A percentile compares a stretch with the other conserved stretches of the same genome.
Conservation (phyloP, 1,140 invertebrate species). For the Drosophila willistoni region DNA sequence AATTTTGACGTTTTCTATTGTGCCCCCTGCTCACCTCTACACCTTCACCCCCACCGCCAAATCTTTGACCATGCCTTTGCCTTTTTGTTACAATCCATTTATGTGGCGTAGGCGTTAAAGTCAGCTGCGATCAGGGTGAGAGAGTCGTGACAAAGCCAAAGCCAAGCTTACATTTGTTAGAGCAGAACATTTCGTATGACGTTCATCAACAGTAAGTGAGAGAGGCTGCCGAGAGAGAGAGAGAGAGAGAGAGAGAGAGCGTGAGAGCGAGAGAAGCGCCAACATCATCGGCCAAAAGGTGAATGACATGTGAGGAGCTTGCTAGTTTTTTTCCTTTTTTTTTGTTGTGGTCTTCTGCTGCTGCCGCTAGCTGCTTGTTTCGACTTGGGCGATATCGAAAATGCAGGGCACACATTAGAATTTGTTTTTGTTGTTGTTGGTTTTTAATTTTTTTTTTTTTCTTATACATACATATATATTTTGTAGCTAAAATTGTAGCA, state of each 20-base stretch:
- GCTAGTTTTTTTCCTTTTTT: slow-evolving; percentile 6
- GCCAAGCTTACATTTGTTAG: slow-evolving; percentile 25
- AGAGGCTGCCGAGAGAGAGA: slow-evolving; percentile 12
- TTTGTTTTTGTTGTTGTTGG: background rate
- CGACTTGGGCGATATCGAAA: slow-evolving; percentile 51
- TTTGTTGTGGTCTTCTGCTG: background rate
- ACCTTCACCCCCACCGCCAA: slow-evolving; percentile 4
- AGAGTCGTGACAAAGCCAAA: slow-evolving; percentile 26
- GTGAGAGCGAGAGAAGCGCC: slow-evolving; percentile 18
- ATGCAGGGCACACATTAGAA: slow-evolving; percentile 58
- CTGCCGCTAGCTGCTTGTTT: slow-evolving; percentile 26
- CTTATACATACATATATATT: slow-evolving; percentile 13
- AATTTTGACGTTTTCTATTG: slow-evolving; percentile 73
- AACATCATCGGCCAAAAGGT: slow-evolving; percentile 57
- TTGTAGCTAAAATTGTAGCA: slow-evolving; percentile 42
- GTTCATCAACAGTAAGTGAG: background rate
- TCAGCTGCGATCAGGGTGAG: slow-evolving; percentile 39
- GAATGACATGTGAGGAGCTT: slow-evolving; percentile 55
- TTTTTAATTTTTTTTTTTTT: slow-evolving; percentile 2
- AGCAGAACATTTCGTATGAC: slow-evolving; percentile 24
- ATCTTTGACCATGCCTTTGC: slow-evolving; percentile 11
- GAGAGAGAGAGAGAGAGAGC: background rate
- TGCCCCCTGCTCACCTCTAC: slow-evolving; percentile 7
- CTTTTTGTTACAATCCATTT: slow-evolving; percentile 9
- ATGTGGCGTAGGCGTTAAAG: slow-evolving; percentile 63